Conservation (phyloP, 2,113 vertebrate genomes). For the Bubo scandiacus region DNA sequence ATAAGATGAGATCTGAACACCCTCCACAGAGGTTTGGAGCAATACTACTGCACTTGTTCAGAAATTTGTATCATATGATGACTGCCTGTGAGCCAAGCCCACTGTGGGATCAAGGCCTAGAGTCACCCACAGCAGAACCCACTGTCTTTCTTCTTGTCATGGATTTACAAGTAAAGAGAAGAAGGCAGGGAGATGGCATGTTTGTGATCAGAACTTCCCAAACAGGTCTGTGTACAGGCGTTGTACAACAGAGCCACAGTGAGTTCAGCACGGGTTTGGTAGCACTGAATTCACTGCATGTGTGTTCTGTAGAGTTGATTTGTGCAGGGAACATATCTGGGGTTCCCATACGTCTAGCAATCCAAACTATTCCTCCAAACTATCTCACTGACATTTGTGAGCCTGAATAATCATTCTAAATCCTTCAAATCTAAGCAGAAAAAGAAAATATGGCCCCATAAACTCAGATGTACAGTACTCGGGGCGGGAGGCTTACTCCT, state of each 20-base stretch:
- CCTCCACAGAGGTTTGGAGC: background rate
- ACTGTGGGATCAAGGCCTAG: background rate
- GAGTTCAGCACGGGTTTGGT: background rate
- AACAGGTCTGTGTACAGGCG: background rate
- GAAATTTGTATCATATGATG: accelerated
- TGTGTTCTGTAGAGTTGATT: background rate
- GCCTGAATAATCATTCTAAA: background rate
- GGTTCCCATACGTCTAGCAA: background rate
- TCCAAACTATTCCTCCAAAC: background rate
- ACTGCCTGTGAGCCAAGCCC: background rate
- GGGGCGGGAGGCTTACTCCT: background rate
- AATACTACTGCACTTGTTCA: background rate
- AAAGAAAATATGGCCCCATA: background rate
- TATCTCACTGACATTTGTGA: background rate
- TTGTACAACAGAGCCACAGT: background rate
- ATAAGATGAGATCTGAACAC: background rate
- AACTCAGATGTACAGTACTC: background rate
- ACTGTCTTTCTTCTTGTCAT: background rate
- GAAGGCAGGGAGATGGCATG: background rate
- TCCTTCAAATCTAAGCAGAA: background rate
- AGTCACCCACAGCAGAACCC: background rate
- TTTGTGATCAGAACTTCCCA: background rate
- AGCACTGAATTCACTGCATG: background rate
- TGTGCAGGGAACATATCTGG: background rate
- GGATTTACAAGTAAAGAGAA: background rate